Evolutionary conservation across 1,140 invertebrate genomes (phyloP), one percentile per base, ranked within the genome.

Genomic region (Megalonaias nervosa): DNA sequence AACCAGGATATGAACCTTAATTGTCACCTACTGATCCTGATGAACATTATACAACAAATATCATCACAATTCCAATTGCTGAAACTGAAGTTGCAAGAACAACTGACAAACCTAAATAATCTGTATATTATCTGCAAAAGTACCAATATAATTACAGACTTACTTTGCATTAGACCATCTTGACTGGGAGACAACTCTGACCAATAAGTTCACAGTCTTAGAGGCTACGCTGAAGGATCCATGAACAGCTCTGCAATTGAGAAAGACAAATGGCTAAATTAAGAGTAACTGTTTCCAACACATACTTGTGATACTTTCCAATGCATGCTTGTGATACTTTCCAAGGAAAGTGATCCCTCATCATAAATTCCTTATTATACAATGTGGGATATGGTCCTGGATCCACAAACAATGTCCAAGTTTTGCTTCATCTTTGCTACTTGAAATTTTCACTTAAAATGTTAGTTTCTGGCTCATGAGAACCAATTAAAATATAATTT

Each of bases 141-240:
- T 15, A 57, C 57, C 31, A 11, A 48, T 64, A 5, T 48, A 72
- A 19, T 57, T 9, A 67, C 16, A 16, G 58, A 80, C 77, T 87
- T 82, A 89, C 88, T 81, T 85, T 72, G 87, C 86, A 82, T 81
- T 86, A 26, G 70, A 72, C 87, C 87, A 88, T 87, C 87, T 88
- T 69, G 78, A 82, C 66, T 87, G 83, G 48, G 87, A 79, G 31
- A 89, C 85, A 13, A 89, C 82, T 67, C 84, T 80, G 11, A 82
- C 75, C 66, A 89, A 59, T 15, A 89, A 67, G 21, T 83, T 75
- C 31, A 89, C 84, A 56, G 88, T 89, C 66, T 81, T 85, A 58
- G 67, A 82, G 38, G 87, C 88, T 65, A 88, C 81, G 76, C 81
- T 82, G 69, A 83, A 88, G 1, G 88, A 88, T 59, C 87, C 87